A percentile compares a stretch with the other conserved stretches of the same genome.
These are phyloP conservation scores for Sturmia bella DNA, from an alignment of 2,888 invertebrate species.

Conservation along the genomic window DNA sequence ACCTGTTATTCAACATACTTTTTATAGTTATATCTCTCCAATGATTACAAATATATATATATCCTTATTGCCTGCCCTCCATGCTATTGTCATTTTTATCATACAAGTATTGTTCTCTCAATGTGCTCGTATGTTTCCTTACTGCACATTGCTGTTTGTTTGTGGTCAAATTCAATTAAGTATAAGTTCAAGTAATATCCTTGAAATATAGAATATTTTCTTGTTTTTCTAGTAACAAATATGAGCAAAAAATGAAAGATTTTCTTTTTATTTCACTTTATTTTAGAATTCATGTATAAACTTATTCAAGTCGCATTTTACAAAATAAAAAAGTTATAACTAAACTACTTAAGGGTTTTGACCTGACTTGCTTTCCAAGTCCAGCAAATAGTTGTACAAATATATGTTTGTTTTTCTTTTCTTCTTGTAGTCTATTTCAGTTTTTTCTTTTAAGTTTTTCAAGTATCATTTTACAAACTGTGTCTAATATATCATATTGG, in stretches of 20 bases:
- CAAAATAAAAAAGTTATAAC: conserved; percentile 42
- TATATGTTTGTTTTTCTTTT: neutral
- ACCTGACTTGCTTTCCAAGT: conserved; percentile 59
- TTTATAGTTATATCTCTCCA: no score
- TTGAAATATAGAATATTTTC: conserved; percentile 61
- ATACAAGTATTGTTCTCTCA: conserved; percentile 23
- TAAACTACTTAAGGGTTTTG: conserved; percentile 56
- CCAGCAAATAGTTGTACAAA: conserved; percentile 11
- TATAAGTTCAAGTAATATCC: conserved; percentile 71
- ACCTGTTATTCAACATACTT: no score
- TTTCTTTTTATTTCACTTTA: conserved; percentile 13
- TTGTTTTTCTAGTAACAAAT: conserved; percentile 9
- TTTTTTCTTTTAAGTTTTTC: neutral
- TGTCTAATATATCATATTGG: conserved; percentile 14
- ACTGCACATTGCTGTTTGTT: conserved; percentile 62
- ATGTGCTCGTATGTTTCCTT: conserved; percentile 13
- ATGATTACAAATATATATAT: conserved; percentile 25
- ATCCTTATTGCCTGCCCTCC: conserved; percentile 36
- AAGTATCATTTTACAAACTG: conserved; percentile 1
- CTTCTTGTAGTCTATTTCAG: neutral
- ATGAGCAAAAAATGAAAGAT: neutral
- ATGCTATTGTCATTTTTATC: conserved; percentile 1
- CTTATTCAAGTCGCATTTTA: conserved; percentile 35
- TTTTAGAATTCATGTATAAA: conserved; percentile 16
- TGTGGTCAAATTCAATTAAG: conserved; percentile 71